phyloP scores from a whole-genome alignment of 2,113 vertebrate species.

The Laterallus jamaicensis region DNA sequence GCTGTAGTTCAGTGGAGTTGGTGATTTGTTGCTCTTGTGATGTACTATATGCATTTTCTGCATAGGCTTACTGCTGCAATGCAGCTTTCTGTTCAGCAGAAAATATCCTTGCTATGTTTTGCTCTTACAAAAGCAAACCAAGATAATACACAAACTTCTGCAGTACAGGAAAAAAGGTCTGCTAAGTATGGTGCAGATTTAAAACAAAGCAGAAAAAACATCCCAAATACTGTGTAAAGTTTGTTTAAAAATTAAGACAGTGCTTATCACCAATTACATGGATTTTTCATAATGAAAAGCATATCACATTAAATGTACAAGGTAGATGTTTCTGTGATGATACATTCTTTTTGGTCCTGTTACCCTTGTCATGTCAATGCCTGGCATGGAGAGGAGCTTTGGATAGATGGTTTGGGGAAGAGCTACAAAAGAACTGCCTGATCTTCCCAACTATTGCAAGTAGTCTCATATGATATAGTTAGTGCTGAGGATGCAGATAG shows the following conservation, averaged over 20 bases:
- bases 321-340: not conserved
- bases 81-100: slow-evolving; percentile 28
- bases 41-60: not conserved
- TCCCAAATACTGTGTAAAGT: not conserved
- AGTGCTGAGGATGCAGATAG: not conserved
- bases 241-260: not conserved
- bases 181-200: not conserved
- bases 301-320: not conserved
- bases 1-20: not conserved
- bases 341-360: not conserved
- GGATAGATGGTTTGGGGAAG: not conserved
- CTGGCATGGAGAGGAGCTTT: not conserved
- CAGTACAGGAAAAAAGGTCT: not conserved
- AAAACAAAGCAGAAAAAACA: not conserved
- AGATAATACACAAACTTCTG: not conserved
- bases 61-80: slow-evolving; percentile 45
- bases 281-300: not conserved
- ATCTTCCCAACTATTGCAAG: not conserved
- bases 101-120: not conserved
- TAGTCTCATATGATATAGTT: not conserved
- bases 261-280: not conserved
- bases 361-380: not conserved
- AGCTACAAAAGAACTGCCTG: not conserved
- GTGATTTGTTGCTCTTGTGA: slow-evolving; percentile 12
- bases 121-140: not conserved